These are phyloP conservation scores for Pluvialis apricaria DNA, from an alignment of 2,113 vertebrate species.

Conservation along the genomic window DNA sequence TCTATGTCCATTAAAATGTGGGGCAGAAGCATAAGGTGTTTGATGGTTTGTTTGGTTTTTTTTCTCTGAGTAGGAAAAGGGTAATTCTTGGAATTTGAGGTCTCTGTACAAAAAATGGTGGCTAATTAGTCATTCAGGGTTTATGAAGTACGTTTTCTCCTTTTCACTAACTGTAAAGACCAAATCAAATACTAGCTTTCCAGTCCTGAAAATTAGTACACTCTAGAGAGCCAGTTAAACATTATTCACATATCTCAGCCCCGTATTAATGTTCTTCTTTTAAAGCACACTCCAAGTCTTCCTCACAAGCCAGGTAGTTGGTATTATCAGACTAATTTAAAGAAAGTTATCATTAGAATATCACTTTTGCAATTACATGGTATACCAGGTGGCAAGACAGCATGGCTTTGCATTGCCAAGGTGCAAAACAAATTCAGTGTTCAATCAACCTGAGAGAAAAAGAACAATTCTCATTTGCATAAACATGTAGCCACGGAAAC, in stretches of 20 bases:
- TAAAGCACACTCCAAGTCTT: slow-evolving; percentile 31
- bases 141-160: slow-evolving; percentile 51
- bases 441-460: slow-evolving; percentile 75
- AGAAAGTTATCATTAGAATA: slow-evolving; percentile 62
- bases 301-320: slow-evolving; percentile 40
- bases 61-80: neutral
- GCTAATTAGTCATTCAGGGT: slow-evolving; percentile 59
- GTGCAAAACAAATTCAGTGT: slow-evolving; percentile 74
- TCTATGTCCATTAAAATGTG: neutral
- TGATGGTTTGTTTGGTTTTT: neutral
- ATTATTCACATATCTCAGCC: slow-evolving; percentile 48
- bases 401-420: slow-evolving; percentile 68
- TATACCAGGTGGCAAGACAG: slow-evolving; percentile 63
- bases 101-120: slow-evolving; percentile 29
- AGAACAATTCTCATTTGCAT: slow-evolving; percentile 87
- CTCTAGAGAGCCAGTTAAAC: slow-evolving; percentile 70
- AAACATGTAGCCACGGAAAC: slow-evolving; percentile 81
- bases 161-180: slow-evolving; percentile 50
- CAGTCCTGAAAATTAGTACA: slow-evolving; percentile 64
- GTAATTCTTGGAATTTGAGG: slow-evolving; percentile 15
- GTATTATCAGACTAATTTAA: slow-evolving; percentile 70
- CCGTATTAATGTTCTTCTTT: slow-evolving; percentile 54
- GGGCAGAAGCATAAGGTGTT: neutral
- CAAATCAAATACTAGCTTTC: slow-evolving; percentile 66
- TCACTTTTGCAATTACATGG: slow-evolving; percentile 70